Conservation (phyloP, 1,140 invertebrate genomes). For the Caenorhabditis briggsae region DNA sequence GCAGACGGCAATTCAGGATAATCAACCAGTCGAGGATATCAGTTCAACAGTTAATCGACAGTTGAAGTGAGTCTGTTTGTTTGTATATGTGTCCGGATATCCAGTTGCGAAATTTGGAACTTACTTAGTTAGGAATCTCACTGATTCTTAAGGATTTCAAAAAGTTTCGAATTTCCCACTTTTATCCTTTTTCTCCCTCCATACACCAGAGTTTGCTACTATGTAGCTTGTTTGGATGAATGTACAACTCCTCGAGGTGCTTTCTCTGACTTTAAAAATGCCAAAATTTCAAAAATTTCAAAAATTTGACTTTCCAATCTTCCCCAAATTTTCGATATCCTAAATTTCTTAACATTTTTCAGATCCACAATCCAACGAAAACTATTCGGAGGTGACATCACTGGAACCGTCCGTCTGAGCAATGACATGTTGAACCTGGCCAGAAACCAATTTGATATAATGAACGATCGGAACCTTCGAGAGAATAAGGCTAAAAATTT, state of each 20-base stretch:
- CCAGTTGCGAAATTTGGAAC: too few relatives aligned
- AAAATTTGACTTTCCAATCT: too few relatives aligned
- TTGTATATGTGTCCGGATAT: neutral
- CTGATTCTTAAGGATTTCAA: too few relatives aligned
- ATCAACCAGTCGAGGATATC: slow-evolving; percentile 58
- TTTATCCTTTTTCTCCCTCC: too few relatives aligned
- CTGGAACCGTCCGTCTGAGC: slow-evolving; percentile 60
- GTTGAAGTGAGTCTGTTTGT: slow-evolving; percentile 42
- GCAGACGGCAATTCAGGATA: slow-evolving; percentile 33
- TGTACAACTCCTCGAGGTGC: too few relatives aligned
- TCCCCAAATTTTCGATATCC: too few relatives aligned
- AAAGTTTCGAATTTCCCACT: too few relatives aligned
- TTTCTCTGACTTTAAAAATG: too few relatives aligned
- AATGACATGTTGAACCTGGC: slow-evolving; percentile 61
- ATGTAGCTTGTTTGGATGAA: too few relatives aligned
- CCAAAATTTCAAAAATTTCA: too few relatives aligned
- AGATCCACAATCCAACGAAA: slow-evolving; percentile 24
- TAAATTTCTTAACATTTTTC: neutral
- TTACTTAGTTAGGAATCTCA: too few relatives aligned
- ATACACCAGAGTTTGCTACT: too few relatives aligned
- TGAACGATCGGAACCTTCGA: slow-evolving; percentile 58
- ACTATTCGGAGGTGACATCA: slow-evolving; percentile 66
- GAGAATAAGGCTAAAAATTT: slow-evolving; percentile 60
- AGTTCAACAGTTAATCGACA: slow-evolving; percentile 19
- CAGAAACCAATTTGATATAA: slow-evolving; percentile 54